These are phyloP conservation scores for Cryptoprocta ferox DNA, from an alignment of 2,797 vertebrate genomes.

Conservation along the genomic window DNA sequence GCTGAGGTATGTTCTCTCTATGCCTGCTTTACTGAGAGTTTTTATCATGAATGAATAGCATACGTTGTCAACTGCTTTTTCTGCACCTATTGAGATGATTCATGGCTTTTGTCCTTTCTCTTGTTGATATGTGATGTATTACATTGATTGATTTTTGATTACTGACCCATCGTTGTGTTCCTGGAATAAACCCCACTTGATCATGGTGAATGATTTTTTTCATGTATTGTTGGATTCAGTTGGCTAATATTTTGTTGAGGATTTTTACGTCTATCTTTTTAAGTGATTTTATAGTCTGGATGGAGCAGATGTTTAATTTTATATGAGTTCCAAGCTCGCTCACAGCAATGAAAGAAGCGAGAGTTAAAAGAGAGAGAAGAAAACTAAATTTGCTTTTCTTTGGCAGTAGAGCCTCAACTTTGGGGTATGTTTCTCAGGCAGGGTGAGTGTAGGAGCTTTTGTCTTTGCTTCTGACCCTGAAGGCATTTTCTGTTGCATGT, in stretches of 20 bases:
- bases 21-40: neutral
- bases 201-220: neutral
- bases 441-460: neutral
- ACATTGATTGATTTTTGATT: neutral
- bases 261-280: neutral
- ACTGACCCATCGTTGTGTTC: neutral
- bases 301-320: slow-evolving; percentile 5
- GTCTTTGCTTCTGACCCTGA: neutral
- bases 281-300: neutral
- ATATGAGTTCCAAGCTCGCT: neutral
- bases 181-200: neutral
- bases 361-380: neutral
- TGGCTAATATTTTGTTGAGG: neutral
- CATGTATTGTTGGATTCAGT: neutral
- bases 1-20: neutral
- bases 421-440: neutral
- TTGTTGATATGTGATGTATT: neutral
- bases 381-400: neutral
- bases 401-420: neutral
- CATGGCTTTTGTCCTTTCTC: neutral
- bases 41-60: neutral
- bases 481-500: neutral
- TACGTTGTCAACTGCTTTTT: neutral
- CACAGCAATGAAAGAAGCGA: neutral
- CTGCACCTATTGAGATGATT: neutral